Percentiles rank a stretch among this genome's conserved stretches.
phyloP scores from a whole-genome alignment of 2,888 invertebrate species.

The Gymnocheta viridis region DNA sequence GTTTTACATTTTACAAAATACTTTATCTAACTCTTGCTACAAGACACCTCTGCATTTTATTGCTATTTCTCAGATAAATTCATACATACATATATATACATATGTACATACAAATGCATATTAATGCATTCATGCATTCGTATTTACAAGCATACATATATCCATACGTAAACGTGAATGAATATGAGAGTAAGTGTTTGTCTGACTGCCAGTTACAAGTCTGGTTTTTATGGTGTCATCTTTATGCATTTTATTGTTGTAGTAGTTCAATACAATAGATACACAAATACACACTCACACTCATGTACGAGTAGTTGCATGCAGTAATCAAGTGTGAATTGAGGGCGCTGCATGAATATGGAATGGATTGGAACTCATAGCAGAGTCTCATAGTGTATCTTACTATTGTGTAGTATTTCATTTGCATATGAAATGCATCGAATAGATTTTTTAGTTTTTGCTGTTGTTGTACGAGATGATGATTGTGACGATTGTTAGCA shows the following conservation, averaged over 20 bases:
- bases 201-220: constrained; percentile 38
- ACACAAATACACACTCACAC: background rate
- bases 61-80: constrained; percentile 41
- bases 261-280: constrained; percentile 35
- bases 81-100: background rate
- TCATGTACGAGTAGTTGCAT: background rate
- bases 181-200: constrained; percentile 7
- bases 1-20: constrained; percentile 53
- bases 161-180: background rate
- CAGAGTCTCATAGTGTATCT: constrained; percentile 45
- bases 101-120: background rate
- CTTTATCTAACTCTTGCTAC: constrained; percentile 50
- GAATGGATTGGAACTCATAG: background rate
- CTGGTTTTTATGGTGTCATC: constrained; percentile 70
- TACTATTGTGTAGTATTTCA: constrained; percentile 51
- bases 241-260: constrained; percentile 53
- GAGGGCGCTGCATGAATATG: constrained; percentile 75
- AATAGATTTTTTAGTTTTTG: constrained; percentile 1
- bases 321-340: constrained; percentile 78
- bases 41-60: constrained; percentile 69
- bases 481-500: constrained; percentile 30
- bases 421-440: constrained; percentile 76
- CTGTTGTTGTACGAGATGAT: background rate
- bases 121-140: no score
- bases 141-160: background rate